These are phyloP conservation scores for Punctoribates punctum DNA, from an alignment of 2,888 invertebrate species.

Conservation along the genomic window DNA sequence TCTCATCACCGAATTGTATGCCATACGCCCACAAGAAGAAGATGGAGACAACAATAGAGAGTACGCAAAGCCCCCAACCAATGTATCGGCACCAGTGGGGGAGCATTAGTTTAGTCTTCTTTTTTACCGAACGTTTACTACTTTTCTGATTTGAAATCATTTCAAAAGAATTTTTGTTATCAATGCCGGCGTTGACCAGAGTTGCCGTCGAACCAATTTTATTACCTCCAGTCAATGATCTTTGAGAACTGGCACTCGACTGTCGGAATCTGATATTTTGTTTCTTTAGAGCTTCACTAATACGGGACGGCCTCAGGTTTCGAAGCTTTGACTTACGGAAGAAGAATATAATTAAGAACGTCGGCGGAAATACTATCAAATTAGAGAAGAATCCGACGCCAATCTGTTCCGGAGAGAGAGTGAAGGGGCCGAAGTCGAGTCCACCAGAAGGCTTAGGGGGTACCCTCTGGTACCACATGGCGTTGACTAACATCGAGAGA, in stretches of 20 bases:
- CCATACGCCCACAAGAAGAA: slow-evolving; percentile 57
- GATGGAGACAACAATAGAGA: slow-evolving; percentile 52
- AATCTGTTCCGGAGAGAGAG: slow-evolving; percentile 55
- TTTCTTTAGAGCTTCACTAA: slow-evolving; percentile 49
- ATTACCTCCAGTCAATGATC: background rate
- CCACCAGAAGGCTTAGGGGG: slow-evolving; percentile 50
- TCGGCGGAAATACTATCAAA: slow-evolving; percentile 56
- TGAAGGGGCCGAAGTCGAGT: slow-evolving; percentile 56
- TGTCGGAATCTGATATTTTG: slow-evolving; percentile 45
- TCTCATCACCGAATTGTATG: slow-evolving; percentile 56
- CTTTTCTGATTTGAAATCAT: background rate
- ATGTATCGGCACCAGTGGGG: slow-evolving; percentile 52
- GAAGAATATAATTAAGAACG: slow-evolving; percentile 54
- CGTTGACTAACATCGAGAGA: slow-evolving; percentile 58
- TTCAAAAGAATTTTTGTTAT: slow-evolving; percentile 12
- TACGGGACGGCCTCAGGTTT: slow-evolving; percentile 50
- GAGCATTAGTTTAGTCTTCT: slow-evolving; percentile 49
- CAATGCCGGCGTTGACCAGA: background rate
- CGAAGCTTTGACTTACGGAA: slow-evolving; percentile 55
- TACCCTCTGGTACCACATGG: slow-evolving; percentile 56
- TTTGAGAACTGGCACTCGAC: slow-evolving; percentile 4
- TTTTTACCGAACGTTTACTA: slow-evolving; percentile 41
- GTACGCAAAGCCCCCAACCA: slow-evolving; percentile 55
- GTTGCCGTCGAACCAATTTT: slow-evolving; percentile 9
- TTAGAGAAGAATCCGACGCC: slow-evolving; percentile 56